These are phyloP conservation scores for Syrphus vitripennis DNA, from an alignment of 2,888 invertebrate genomes.

Conservation along the genomic window DNA sequence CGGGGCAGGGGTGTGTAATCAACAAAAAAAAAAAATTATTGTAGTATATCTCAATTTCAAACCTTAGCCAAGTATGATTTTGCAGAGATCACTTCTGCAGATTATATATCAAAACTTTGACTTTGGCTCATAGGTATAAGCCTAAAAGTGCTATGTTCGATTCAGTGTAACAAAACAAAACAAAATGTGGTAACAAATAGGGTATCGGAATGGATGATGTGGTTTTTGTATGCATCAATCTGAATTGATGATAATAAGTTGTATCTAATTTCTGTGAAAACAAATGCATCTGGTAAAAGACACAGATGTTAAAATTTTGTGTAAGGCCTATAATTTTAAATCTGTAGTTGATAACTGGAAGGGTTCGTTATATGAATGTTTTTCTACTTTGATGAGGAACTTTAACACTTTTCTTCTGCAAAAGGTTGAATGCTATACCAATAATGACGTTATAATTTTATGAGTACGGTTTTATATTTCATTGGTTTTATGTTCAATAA, in stretches of 20 bases:
- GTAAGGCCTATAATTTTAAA: neutral
- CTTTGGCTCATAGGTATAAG: slow-evolving; percentile 53
- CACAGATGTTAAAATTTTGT: neutral
- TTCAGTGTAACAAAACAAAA: slow-evolving; percentile 24
- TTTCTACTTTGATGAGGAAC: neutral
- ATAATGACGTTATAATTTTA: no score
- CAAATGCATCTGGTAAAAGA: neutral
- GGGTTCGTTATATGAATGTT: neutral
- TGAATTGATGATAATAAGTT: neutral
- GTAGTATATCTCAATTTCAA: slow-evolving; percentile 43
- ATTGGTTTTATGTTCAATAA: no score
- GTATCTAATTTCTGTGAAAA: neutral
- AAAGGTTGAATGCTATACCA: no score
- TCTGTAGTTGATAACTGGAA: no score
- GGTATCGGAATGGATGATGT: slow-evolving; percentile 1
- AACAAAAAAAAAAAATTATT: neutral
- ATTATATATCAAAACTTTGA: slow-evolving; percentile 54
- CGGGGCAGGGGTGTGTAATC: neutral
- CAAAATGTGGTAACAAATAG: slow-evolving; percentile 15
- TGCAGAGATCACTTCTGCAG: slow-evolving; percentile 26
- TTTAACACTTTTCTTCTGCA: neutral
- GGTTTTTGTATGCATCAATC: slow-evolving; percentile 3
- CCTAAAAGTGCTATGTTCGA: slow-evolving; percentile 51
- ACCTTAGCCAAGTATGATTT: slow-evolving; percentile 27
- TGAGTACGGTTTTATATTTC: no score